A percentile compares a stretch with the other conserved stretches of the same genome.
phyloP scores from a whole-genome alignment of 2,797 vertebrate genomes.

The Podargus strigoides region DNA sequence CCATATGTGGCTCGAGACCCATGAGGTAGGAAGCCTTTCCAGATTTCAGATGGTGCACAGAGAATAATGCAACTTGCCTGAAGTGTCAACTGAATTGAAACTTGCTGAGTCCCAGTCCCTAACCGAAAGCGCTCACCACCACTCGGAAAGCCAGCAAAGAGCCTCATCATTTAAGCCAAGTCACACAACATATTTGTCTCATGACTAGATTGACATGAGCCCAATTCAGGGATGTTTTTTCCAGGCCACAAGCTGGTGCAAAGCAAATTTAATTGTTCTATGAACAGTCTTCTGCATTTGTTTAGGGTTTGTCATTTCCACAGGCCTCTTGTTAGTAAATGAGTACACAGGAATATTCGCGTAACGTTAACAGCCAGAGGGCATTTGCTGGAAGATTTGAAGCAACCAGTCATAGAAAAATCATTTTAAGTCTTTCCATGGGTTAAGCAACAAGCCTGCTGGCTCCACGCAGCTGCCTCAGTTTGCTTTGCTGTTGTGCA shows the following conservation, averaged over 20 bases:
- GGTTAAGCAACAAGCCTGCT: background rate
- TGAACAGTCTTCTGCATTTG: background rate
- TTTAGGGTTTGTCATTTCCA: constrained; percentile 26
- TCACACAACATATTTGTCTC: constrained; percentile 37
- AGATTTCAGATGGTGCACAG: background rate
- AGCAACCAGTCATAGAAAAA: background rate
- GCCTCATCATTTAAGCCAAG: background rate
- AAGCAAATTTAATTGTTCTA: constrained; percentile 31
- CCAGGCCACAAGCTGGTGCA: constrained; percentile 25
- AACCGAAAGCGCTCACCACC: background rate
- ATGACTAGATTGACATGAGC: constrained; percentile 34
- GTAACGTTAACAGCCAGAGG: background rate
- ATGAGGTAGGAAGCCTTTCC: background rate
- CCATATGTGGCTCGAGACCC: background rate
- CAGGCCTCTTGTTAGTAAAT: background rate
- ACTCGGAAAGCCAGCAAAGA: background rate
- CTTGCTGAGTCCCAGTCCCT: background rate
- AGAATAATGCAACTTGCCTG: background rate
- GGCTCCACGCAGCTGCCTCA: background rate
- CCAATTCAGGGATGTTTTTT: background rate
- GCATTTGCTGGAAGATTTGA: background rate
- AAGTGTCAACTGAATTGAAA: background rate
- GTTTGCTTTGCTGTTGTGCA: background rate
- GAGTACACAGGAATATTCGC: background rate
- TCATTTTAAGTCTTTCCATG: background rate